Conservation (phyloP, 2,797 vertebrate genomes). For the Triplophysa yarkandensis region DNA sequence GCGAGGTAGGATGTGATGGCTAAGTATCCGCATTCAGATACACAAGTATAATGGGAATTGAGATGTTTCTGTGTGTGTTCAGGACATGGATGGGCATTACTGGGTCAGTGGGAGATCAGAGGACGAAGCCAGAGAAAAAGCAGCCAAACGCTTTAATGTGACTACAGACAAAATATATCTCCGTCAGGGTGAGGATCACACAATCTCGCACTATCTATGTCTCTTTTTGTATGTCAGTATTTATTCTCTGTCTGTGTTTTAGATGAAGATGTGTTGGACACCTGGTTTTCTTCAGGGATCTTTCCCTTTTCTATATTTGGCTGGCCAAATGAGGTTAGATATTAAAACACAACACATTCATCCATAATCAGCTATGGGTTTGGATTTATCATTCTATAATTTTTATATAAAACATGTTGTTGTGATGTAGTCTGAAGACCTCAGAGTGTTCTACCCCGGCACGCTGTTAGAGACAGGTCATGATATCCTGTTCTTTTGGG, state of each 20-base stretch:
- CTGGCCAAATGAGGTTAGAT: constrained; percentile 84
- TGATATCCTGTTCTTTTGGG: constrained; percentile 96
- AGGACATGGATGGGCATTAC: constrained; percentile 87
- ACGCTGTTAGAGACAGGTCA: constrained; percentile 90
- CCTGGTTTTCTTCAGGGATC: constrained; percentile 93
- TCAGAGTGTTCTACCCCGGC: constrained; percentile 89
- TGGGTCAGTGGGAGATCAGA: constrained; percentile 87
- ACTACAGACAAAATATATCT: constrained; percentile 80
- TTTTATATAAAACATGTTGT: too few relatives aligned
- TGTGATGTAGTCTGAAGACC: constrained; percentile 78
- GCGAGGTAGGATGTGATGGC: constrained; percentile 75
- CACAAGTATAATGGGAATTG: not conserved
- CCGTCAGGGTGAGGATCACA: constrained; percentile 78
- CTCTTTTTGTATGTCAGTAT: not conserved
- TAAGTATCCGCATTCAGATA: not conserved
- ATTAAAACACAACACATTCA: not conserved
- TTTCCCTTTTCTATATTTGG: constrained; percentile 94
- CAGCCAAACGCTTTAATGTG: constrained; percentile 82
- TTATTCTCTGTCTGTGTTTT: constrained; percentile 46
- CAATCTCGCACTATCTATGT: not conserved
- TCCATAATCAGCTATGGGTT: not conserved
- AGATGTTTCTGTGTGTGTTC: constrained; percentile 28
- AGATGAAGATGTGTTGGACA: constrained; percentile 93
- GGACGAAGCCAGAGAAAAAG: constrained; percentile 82
- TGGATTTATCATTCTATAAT: too few relatives aligned